Base-by-base conservation (phyloP, 2,113 vertebrate genomes). In the Gobio gobio region DNA sequence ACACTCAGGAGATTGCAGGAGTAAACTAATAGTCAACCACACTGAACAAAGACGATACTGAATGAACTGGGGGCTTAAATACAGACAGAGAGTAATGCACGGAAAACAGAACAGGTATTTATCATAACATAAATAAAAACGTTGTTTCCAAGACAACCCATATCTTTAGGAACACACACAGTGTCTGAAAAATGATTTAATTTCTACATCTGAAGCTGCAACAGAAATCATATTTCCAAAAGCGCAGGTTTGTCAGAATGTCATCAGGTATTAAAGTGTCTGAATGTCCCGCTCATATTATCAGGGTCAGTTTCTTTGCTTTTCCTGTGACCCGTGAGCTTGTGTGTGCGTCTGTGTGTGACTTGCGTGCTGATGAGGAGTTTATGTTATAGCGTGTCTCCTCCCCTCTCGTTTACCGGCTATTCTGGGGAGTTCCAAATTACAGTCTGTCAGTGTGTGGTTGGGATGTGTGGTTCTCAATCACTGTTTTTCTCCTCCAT, bases 361-460 rank as follows among this genome's bases (percentile, higher is more conserved):
- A 88, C 90, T 93, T 93, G 93, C 92, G 91, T 94, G 93, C 93
- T 93, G 90, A 90, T 93, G 86, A 92, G 90, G 90, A 93, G 92
- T 93, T 91, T 91, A 93, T 94, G 94, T 94, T 93, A 91, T 91
- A 90, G 88, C 51, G 89, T 89, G 90, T 91, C 92, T 93, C 90
- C 89, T 92, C 90, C 90, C 90, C 90, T 92, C 92, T 92, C 90
- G 89, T 94, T 94, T 93, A 91, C 92, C 81, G 89, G 91, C 94
- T 95, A 95, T 95, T 95, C 93, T 94, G 92, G 93, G 94, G 94
- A 91, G 92, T 92, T 93, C 90, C 91, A 94, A 95, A 95, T 95
- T 94, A 95, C 89, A 95, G 93, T 94, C 90, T 94, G 95, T 94
- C 92, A 94, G 92, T 79, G 86, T 93, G 94, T 90, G 94, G 94